Conservation (phyloP, 2,797 vertebrate genomes). For the Hypotaenidia philippensis region DNA sequence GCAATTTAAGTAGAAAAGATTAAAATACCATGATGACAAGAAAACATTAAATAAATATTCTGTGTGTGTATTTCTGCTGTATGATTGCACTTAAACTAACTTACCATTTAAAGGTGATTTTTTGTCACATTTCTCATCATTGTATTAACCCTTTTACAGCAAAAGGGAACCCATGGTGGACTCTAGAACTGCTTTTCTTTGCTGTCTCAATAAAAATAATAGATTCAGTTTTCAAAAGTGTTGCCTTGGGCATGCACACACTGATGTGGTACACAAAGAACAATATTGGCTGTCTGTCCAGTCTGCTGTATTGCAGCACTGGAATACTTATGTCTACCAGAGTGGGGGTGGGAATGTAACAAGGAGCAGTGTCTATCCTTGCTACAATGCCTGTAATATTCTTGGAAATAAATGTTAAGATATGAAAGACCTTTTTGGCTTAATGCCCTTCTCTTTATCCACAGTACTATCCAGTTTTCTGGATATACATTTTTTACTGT, state of each 20-base stretch:
- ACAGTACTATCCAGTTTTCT: not conserved
- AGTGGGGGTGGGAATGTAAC: not conserved
- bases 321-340: not conserved
- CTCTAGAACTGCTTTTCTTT: not conserved
- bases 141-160: not conserved
- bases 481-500: not conserved
- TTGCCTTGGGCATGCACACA: not conserved
- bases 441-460: not conserved
- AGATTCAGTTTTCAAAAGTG: not conserved
- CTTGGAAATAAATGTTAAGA: slow-evolving; percentile 5
- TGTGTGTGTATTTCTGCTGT: not conserved
- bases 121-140: not conserved
- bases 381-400: not conserved
- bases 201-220: not conserved
- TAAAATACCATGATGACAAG: not conserved
- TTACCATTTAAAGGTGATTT: not conserved
- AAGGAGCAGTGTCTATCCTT: not conserved
- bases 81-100: not conserved
- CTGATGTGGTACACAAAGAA: not conserved
- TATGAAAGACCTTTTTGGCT: not conserved
- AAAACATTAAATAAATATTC: not conserved
- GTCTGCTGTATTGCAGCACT: not conserved
- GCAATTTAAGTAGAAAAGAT: not conserved
- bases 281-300: not conserved
- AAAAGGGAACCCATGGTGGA: not conserved